Base-by-base conservation (phyloP, 2,797 vertebrate species). In the Rallus crepitans region DNA sequence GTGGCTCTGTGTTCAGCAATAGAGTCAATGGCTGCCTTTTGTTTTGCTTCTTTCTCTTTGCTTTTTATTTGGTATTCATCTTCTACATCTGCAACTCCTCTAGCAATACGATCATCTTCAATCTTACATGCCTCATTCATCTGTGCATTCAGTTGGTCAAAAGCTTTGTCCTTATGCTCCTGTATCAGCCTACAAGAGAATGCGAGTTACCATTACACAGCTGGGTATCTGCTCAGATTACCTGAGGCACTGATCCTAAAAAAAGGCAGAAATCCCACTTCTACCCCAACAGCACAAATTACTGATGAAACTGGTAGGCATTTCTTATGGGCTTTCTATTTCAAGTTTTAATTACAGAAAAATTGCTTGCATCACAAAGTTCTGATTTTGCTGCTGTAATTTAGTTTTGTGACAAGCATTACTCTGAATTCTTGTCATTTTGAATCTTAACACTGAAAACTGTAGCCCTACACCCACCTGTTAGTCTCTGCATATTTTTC, bases 31-130 rank as follows among this genome's bases (percentile, higher is more conserved):
- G 56, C 71, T 45, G 75, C 90, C 39, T 69, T 73, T 81, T 84
- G 39, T 35, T 27, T 31, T 4, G 8, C 56, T 33, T 93, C 91
- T 30, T 70, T 79, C 47, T 73, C 88, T 48, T 89, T 70, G 6
- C 20, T 64, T 91, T 89, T 84, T 2, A 78, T 80, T 30, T 97
- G 98, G 89, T 91, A 93, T 85, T 97, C 98, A 15, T 94, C 97
- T 5, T 99, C 98, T 88, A 39, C 92, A 93, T 99, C 98, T 64
- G 98, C 97, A n/a, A 98, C 92, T n/a, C 98, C 98, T 96, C 96
- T 98, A 13, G 97, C 97, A 16, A 98, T 94, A 77, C 97, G 96
- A 83, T 98, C 96, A 70, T 35, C 84, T 86, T 95, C 77, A 37
- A 25, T 61, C 53, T 76, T 82, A 24, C 35, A 17, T 25, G 50